Percentiles rank a stretch among this genome's conserved stretches.
Conservation (phyloP, 2,113 vertebrate species). For the Perccottus glenii region DNA sequence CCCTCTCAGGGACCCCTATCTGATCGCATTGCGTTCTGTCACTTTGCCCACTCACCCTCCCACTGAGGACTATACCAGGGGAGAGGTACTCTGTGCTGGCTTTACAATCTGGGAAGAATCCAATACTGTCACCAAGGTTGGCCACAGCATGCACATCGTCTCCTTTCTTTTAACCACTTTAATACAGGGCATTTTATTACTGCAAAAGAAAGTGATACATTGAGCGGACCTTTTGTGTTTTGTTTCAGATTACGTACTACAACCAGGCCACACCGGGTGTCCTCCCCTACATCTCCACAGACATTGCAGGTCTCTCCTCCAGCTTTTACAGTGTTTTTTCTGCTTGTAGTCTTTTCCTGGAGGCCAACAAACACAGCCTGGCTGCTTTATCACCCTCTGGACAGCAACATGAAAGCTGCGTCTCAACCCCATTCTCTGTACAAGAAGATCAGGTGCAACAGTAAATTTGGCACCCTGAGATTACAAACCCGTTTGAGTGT, state of each 20-base stretch:
- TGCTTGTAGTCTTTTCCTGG: conserved; percentile 87
- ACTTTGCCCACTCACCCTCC: conserved; percentile 85
- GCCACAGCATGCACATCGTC: conserved; percentile 14
- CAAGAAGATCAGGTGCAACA: conserved; percentile 2
- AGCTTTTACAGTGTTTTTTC: conserved; percentile 84
- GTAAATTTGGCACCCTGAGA: neutral
- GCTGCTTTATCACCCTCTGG: conserved; percentile 27
- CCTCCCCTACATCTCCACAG: conserved; percentile 90
- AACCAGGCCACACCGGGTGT: conserved; percentile 90
- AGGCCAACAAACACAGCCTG: conserved; percentile 83
- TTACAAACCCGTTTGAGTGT: neutral
- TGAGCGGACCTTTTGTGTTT: conserved; percentile 9
- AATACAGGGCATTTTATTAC: too few species aligned
- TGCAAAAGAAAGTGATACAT: neutral
- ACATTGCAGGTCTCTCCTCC: conserved; percentile 89
- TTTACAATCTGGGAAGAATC: conserved; percentile 89
- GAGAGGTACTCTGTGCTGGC: conserved; percentile 91
- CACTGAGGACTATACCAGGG: conserved; percentile 75
- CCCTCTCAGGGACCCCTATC: conserved; percentile 87
- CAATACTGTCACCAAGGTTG: conserved; percentile 84
- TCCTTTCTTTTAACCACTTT: neutral
- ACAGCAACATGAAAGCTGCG: conserved; percentile 16
- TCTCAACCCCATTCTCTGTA: neutral
- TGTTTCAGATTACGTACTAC: conserved; percentile 90
- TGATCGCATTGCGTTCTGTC: conserved; percentile 92